Evolutionary conservation across 2,113 vertebrate genomes (phyloP), one percentile per base, ranked within the genome.

Genomic region (Sprattus sprattus): DNA sequence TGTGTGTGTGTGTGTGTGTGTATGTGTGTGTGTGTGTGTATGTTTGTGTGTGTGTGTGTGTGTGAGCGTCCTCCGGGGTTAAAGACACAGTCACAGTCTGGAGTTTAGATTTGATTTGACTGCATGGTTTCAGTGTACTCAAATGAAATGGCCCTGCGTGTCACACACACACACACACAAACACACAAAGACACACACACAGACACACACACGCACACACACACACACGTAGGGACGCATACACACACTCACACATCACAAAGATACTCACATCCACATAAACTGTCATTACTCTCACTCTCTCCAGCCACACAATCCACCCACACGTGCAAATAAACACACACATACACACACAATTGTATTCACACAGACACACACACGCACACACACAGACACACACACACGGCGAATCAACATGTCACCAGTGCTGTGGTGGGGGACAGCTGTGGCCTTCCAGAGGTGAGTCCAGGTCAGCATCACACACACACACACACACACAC

Each of bases 71-170:
- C 64, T 28, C 9, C 3, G 64, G 71, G 71, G 71, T 32, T 39
- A 32, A 28, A 39, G 71, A 0, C 71, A 5, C 25, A 15, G 71
- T 1, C 71, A 5, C 25, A 15, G 71, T 13, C 28, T 78, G 71
- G 71, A 78, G 25, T 39, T 32, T 78, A 78, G 71, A 78, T 78
- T 39, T 78, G 71, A 78, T 78, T 78, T 78, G 71, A 11, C 32
- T 32, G 28, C 32, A 39, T 32, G 15, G 10, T 78, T 78, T 78
- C 71, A 78, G 10, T 39, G 10, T 28, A 39, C 11, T 39, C 25
- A 78, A 5, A 78, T 78, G 10, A 18, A 78, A 39, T 78, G 71
- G 71, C 11, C 71, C 71, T 67, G 6, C 8, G 64, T 25, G 64
- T 78, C 60, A 64, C 60, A 64, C n/a, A 20, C 20, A 64, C 54